Percentiles rank a stretch among this genome's conserved stretches.
These are phyloP conservation scores for Apis dorsata DNA, from an alignment of 1,140 invertebrate species.

Conservation along the genomic window DNA sequence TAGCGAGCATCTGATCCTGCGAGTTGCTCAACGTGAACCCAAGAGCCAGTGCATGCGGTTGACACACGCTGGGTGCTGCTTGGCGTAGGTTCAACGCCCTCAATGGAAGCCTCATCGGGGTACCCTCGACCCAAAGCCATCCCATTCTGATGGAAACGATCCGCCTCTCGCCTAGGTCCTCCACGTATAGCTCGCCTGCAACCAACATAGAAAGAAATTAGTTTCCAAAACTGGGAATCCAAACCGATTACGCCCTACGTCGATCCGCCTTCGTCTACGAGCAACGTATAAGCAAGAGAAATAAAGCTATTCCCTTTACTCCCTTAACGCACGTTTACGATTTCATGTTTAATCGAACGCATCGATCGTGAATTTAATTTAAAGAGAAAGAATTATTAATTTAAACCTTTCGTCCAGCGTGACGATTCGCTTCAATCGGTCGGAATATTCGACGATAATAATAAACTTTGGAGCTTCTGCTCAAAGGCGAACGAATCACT, in stretches of 20 bases:
- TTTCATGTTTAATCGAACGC: slow-evolving; percentile 23
- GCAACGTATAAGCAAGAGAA: too few relatives aligned
- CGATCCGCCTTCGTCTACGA: not conserved
- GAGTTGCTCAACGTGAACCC: slow-evolving; percentile 78
- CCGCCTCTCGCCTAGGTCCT: slow-evolving; percentile 74
- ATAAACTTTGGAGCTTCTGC: not conserved
- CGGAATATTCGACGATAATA: not conserved
- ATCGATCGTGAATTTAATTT: slow-evolving; percentile 16
- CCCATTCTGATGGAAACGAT: slow-evolving; percentile 78
- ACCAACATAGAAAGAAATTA: slow-evolving; percentile 49
- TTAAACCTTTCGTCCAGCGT: not conserved
- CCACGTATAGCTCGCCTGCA: slow-evolving; percentile 80
- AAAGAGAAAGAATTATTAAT: too few relatives aligned
- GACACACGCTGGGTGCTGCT: slow-evolving; percentile 74
- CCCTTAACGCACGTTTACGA: too few relatives aligned
- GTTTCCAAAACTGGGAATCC: slow-evolving; percentile 24
- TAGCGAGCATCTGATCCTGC: slow-evolving; percentile 72
- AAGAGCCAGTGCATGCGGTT: slow-evolving; percentile 75
- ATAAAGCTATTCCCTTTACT: too few relatives aligned
- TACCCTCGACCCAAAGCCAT: slow-evolving; percentile 78
- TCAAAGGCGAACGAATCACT: not conserved
- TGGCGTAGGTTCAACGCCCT: slow-evolving; percentile 80
- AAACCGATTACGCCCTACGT: slow-evolving; percentile 14
- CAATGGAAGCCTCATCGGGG: slow-evolving; percentile 77
- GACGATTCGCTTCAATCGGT: not conserved